phyloP scores from a whole-genome alignment of 2,888 invertebrate genomes.

The Opisthograptis luteolata region DNA sequence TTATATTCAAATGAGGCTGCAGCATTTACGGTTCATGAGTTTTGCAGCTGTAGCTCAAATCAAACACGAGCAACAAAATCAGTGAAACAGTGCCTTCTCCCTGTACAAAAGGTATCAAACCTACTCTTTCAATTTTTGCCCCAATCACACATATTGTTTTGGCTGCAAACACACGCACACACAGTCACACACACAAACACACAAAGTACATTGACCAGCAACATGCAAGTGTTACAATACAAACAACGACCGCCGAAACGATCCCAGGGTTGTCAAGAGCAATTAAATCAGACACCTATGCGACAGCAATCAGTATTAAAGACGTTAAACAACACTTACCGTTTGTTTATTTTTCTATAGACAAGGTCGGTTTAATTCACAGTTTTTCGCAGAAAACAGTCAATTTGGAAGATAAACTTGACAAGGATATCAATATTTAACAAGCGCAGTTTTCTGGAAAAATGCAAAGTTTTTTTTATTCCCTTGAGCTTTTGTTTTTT shows the following conservation, averaged over 20 bases:
- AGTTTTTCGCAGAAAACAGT: slow-evolving; percentile 15
- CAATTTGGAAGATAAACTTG: slow-evolving; percentile 7
- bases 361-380: slow-evolving; percentile 22
- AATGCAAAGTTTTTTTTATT: not conserved
- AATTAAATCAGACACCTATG: slow-evolving; percentile 44
- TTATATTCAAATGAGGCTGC: too few species aligned
- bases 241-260: slow-evolving; percentile 47
- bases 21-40: too few species aligned
- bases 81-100: too few species aligned
- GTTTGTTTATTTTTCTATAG: slow-evolving; percentile 28
- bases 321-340: slow-evolving; percentile 19
- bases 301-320: slow-evolving; percentile 31
- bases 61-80: too few species aligned
- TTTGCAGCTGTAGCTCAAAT: too few species aligned
- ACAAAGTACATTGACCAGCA: slow-evolving; percentile 22
- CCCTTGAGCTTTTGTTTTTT: slow-evolving; percentile 1
- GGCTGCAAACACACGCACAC: slow-evolving; percentile 7
- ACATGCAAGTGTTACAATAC: slow-evolving; percentile 29
- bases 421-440: slow-evolving; percentile 21
- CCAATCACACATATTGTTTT: slow-evolving; percentile 22
- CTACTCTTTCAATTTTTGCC: too few species aligned
- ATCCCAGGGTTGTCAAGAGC: slow-evolving; percentile 48
- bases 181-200: slow-evolving; percentile 11
- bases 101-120: too few species aligned
- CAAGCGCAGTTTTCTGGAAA: not conserved